These are phyloP conservation scores for Periophthalmodon schlosseri DNA, from an alignment of 2,113 vertebrate genomes.

Conservation along the genomic window DNA sequence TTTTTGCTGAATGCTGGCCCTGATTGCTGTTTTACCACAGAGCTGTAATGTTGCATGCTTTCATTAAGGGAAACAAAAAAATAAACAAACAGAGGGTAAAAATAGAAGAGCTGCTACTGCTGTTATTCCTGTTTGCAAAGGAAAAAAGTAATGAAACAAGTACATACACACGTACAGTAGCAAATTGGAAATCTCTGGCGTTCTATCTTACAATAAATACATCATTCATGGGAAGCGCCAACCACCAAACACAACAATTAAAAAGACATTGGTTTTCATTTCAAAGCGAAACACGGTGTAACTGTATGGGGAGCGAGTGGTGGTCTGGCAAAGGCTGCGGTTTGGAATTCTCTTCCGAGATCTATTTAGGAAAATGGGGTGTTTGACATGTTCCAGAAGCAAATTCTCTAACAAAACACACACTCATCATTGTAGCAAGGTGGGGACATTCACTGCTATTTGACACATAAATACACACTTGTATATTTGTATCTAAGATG, in stretches of 20 bases:
- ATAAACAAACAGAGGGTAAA: constrained; percentile 36
- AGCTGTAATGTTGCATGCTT: constrained; percentile 32
- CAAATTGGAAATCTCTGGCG: constrained; percentile 23
- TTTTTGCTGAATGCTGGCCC: constrained; percentile 20
- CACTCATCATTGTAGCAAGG: no score
- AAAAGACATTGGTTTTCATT: constrained; percentile 26
- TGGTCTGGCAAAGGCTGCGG: constrained; percentile 20
- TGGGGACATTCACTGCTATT: background rate
- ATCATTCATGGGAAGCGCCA: constrained; percentile 30
- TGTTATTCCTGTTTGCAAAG: background rate
- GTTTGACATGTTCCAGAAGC: constrained; percentile 41
- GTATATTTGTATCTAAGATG: no score
- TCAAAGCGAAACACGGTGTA: constrained; percentile 20
- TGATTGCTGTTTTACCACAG: constrained; percentile 54
- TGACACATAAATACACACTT: no score
- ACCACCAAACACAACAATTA: constrained; percentile 44
- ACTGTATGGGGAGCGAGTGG: constrained; percentile 18
- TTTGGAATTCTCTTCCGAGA: constrained; percentile 23
- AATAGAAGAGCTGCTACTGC: constrained; percentile 23
- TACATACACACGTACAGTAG: constrained; percentile 27
- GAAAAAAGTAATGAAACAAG: constrained; percentile 25
- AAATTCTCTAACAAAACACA: constrained; percentile 44
- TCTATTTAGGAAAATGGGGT: constrained; percentile 32
- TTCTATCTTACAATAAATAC: constrained; percentile 27
- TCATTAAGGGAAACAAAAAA: constrained; percentile 47